These are phyloP conservation scores for Lates japonicus DNA, from an alignment of 2,797 vertebrate species.

Conservation along the genomic window DNA sequence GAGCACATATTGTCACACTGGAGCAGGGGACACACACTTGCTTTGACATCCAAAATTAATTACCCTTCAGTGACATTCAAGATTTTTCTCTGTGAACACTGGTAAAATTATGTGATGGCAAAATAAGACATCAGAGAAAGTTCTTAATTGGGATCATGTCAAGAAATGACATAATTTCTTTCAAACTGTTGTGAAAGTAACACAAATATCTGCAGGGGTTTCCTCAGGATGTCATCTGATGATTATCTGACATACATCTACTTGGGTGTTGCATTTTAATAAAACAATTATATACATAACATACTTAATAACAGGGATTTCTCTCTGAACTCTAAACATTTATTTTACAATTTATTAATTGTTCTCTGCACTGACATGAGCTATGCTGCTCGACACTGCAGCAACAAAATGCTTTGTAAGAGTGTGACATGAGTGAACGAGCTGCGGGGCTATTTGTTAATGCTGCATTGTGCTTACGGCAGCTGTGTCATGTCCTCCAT, in stretches of 20 bases:
- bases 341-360: no score
- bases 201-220: conserved; percentile 20
- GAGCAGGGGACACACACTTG: conserved; percentile 29
- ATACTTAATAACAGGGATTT: conserved; percentile 35
- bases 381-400: conserved; percentile 17
- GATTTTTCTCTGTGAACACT: conserved; percentile 4
- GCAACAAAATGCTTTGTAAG: conserved; percentile 26
- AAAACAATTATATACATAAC: conserved; percentile 26
- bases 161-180: conserved; percentile 8
- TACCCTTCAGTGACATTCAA: conserved; percentile 48
- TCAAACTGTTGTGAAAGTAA: conserved; percentile 27
- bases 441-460: conserved; percentile 38
- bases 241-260: conserved; percentile 17
- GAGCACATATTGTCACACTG: conserved; percentile 39
- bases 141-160: neutral
- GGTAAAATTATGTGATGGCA: neutral
- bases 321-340: conserved; percentile 5
- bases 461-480: conserved; percentile 88
- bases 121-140: conserved; percentile 1
- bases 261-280: conserved; percentile 10
- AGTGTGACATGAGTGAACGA: conserved; percentile 37
- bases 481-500: conserved; percentile 97
- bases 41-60: conserved; percentile 43
- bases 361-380: conserved; percentile 30
- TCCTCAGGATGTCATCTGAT: conserved; percentile 14